A percentile compares a stretch with the other conserved stretches of the same genome.
Evolutionary conservation across 2,797 vertebrate species (phyloP).

Genomic region (Acanthurus leucopareius): DNA sequence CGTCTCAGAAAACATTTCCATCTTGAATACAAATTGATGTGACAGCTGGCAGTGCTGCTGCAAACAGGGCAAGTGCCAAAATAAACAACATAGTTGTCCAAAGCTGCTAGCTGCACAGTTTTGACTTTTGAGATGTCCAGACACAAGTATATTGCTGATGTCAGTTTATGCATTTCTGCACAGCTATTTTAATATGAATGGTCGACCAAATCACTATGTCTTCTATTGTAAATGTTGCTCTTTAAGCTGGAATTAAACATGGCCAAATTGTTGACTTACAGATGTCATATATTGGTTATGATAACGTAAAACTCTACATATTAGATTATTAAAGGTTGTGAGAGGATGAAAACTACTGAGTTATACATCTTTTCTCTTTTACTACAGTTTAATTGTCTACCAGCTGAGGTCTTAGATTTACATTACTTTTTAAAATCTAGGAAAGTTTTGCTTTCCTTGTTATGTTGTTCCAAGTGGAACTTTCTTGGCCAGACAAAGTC

Average conservation of each 20-base stretch:
- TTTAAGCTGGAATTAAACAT: neutral
- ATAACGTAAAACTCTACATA: neutral
- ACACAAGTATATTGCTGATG: constrained; percentile 36
- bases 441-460: neutral
- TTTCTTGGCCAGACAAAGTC: neutral
- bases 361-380: neutral
- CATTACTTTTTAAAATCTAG: neutral
- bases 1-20: constrained; percentile 24
- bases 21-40: constrained; percentile 14
- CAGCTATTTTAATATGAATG: constrained; percentile 2
- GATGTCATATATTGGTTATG: neutral
- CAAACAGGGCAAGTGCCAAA: constrained; percentile 30
- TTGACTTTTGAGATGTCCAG: constrained; percentile 43
- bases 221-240: neutral
- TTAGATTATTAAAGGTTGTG: neutral
- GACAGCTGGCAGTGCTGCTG: constrained; percentile 19
- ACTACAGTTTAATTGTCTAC: neutral
- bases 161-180: constrained; percentile 32
- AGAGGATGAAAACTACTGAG: neutral
- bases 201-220: neutral
- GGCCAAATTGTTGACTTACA: neutral
- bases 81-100: constrained; percentile 23
- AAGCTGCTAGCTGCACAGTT: constrained; percentile 44
- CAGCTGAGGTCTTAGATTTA: neutral
- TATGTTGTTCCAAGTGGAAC: neutral